Percentiles rank a stretch among this genome's conserved stretches.
phyloP scores from a whole-genome alignment of 2,113 vertebrate species.

The Hippolais icterina region DNA sequence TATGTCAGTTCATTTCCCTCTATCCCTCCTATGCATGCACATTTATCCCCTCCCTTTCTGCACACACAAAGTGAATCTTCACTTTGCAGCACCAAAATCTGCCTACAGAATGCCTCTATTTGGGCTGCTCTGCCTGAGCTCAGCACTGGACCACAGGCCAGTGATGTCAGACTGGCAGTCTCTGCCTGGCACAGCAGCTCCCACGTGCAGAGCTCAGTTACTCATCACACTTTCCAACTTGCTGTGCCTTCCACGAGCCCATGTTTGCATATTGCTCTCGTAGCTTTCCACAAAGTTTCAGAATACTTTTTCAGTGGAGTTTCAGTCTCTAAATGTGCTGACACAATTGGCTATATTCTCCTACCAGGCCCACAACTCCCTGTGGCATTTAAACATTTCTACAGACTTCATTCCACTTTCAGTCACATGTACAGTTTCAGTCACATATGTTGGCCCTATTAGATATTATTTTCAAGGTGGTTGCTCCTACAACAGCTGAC shows the following conservation, averaged over 20 bases:
- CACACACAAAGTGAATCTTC: not conserved
- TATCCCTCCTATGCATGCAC: accelerated
- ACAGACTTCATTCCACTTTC: not conserved
- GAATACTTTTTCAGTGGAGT: not conserved
- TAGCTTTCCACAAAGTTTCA: not conserved
- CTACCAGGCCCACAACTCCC: not conserved
- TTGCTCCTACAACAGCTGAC: not conserved
- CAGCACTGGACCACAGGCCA: not conserved
- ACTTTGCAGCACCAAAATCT: not conserved
- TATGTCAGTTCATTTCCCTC: not conserved
- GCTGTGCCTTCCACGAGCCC: not conserved
- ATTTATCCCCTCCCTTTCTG: not conserved
- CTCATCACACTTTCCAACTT: not conserved
- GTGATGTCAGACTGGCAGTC: not conserved
- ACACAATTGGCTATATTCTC: not conserved
- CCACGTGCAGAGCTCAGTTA: not conserved
- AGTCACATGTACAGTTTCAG: not conserved
- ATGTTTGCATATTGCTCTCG: not conserved
- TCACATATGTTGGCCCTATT: not conserved
- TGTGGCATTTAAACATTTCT: not conserved
- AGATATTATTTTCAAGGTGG: not conserved
- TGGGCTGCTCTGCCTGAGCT: not conserved
- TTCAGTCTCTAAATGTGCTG: not conserved
- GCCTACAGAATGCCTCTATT: not conserved
- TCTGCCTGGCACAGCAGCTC: not conserved